These are phyloP conservation scores for Aspidiotus destructor DNA, from an alignment of 2,888 invertebrate species.

Conservation along the genomic window DNA sequence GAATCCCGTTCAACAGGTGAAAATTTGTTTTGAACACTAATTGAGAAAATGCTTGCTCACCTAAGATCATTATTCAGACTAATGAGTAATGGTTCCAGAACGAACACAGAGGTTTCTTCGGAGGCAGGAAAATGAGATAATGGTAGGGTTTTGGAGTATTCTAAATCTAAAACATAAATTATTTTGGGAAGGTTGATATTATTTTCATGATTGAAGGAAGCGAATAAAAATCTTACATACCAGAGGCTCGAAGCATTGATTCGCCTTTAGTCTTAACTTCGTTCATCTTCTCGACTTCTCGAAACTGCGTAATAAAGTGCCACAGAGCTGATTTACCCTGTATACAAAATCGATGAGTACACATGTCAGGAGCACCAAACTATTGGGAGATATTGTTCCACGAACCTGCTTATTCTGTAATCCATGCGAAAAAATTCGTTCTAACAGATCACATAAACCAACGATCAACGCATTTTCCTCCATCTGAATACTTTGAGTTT, in stretches of 20 bases:
- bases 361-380: not conserved
- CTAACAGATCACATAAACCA: constrained; percentile 92
- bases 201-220: not conserved
- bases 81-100: constrained; percentile 15
- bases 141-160: constrained; percentile 8
- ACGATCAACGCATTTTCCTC: constrained; percentile 98
- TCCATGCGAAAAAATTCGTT: constrained; percentile 96
- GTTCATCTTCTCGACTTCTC: constrained; percentile 61
- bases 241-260: not conserved
- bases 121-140: constrained; percentile 10
- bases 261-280: constrained; percentile 11
- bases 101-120: constrained; percentile 24
- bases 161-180: constrained; percentile 15
- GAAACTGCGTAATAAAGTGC: constrained; percentile 85
- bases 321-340: constrained; percentile 92
- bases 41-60: not conserved
- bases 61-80: constrained; percentile 23
- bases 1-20: too few relatives aligned
- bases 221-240: constrained; percentile 3
- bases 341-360: not conserved
- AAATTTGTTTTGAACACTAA: too few relatives aligned
- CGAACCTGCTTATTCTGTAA: constrained; percentile 75
- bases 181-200: not conserved
- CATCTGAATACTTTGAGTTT: constrained; percentile 46
- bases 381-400: not conserved